Base-by-base conservation (phyloP, 1,140 invertebrate genomes). In the Drosophila chauvacae region DNA sequence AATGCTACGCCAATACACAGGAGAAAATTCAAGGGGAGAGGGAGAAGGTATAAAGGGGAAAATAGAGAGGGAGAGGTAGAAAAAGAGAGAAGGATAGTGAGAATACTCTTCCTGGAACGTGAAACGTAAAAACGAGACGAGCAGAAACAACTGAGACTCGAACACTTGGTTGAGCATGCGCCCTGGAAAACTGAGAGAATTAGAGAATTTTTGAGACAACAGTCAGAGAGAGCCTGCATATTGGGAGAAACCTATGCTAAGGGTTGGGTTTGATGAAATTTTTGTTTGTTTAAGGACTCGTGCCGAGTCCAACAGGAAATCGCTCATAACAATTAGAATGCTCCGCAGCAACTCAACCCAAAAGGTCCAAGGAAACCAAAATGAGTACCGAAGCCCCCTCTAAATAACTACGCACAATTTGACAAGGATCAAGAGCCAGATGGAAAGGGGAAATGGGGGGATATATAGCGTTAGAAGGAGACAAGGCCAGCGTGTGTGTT, bases 1-100 rank as follows among this genome's bases (percentile, higher is more conserved):
- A 90, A 90, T 90, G 78, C 86, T 87, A 87, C 79, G 79, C 70
- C 69, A 82, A 87, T 82, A 76, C 82, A 79, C 65, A 82, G 35
- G 58, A 48, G 48, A 20, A 14, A 70, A 55, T 44, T 39, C 50
- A 13, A 47, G 39, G 10, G 53, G 39, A 42, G 13, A 44, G 26
- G 23, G 10, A 23, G 16, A 57, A 13, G 53, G 45, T 9, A 41
- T 23, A 59, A 14, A 35, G 39, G 60, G 39, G 13, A 26, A 69
- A 37, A 68, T n/a, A 3, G 47, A 41, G 42, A 47, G 20, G 35
- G n/a, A 48, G 13, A 39, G 3, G 4, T 5, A 13, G 18, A 44
- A 28, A 51, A 37, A 37, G 39, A 28, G n/a, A 14, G 18, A 37
- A 16, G 41, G 30, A 59, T 37, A 37, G 13, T 28, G 14, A 37